Base-by-base conservation (phyloP, 2,888 invertebrate species). In the Heteromyza rotundicornis region DNA sequence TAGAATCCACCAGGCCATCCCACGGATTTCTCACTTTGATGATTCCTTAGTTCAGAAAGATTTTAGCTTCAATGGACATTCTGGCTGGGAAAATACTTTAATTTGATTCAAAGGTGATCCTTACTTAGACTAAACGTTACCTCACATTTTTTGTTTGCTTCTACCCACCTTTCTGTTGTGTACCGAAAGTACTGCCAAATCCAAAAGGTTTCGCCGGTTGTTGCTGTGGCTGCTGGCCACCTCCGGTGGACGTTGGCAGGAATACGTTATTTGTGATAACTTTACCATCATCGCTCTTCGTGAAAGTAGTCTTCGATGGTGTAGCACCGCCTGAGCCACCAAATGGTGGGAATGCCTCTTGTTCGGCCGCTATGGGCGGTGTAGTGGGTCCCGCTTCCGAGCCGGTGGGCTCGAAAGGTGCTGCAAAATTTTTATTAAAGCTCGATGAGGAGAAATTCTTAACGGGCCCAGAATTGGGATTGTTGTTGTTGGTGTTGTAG, bases 221-320 rank as follows among this genome's bases (percentile, higher is more conserved):
- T 50, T 24, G 49, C 16, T 14, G 20, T 17, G 23, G 17, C 57
- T 20, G 24, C 23, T 52, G n/a, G 44, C 65, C 1, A 73, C 35
- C 57, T 59, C n/a, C n/a, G n/a, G n/a, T n/a, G n/a, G n/a, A n/a
- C n/a, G n/a, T n/a, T n/a, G n/a, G 64, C 24, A 64, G 35, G 53
- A 70, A 70, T 12, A 69, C 59, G 57, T 68, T 72, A 16, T 69
- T 81, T 16, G 76, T 80, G 27, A 81, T 79, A 36, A 82, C 80
- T 66, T 82, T 81, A 61, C 82, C 82, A 32, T 80, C 80, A 51
- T 77, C 78, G 65, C 80, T 82, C 65, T 81, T 81, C 54, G 74
- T 77, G 62, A 80, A 82, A 50, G 78, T 80, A 16, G 78, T 70
- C 64, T 66, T 63, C 2, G 58, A 57, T 3, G 65, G 57, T 49